phyloP scores from a whole-genome alignment of 2,113 vertebrate genomes.

The Beaufortia kweichowensis region DNA sequence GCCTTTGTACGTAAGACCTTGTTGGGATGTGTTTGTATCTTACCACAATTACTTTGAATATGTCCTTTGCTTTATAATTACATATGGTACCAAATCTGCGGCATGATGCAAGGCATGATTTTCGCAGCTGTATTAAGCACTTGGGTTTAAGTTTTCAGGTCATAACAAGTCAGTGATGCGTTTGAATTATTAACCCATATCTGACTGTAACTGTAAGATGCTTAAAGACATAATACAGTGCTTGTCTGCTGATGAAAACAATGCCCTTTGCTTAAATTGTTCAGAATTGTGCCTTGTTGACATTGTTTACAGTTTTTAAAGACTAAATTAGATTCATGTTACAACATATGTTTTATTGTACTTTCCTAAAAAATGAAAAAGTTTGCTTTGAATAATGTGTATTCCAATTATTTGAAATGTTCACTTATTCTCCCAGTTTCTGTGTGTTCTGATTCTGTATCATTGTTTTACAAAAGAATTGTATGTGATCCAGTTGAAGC shows the following conservation, averaged over 20 bases:
- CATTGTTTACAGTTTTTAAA: neutral
- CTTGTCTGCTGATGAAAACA: slow-evolving; percentile 8
- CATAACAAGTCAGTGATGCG: slow-evolving; percentile 1
- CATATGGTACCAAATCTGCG: slow-evolving; percentile 17
- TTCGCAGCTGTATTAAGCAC: slow-evolving; percentile 31
- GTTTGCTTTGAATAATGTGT: neutral
- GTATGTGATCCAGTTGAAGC: slow-evolving; percentile 15
- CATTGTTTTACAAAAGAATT: slow-evolving; percentile 3
- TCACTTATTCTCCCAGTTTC: neutral
- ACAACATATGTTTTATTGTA: neutral
- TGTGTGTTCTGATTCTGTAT: neutral
- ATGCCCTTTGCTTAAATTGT: slow-evolving; percentile 14
- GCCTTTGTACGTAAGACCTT: neutral
- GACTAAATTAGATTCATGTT: neutral
- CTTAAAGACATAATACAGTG: neutral
- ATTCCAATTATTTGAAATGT: neutral
- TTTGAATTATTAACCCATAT: too few species aligned
- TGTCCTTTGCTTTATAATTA: neutral
- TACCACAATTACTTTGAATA: neutral
- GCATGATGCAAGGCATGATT: slow-evolving; percentile 25
- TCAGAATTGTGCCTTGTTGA: neutral
- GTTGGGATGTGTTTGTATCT: too few species aligned
- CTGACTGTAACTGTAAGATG: too few species aligned
- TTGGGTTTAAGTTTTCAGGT: slow-evolving; percentile 35
- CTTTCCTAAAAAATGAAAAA: neutral